Evolutionary conservation across 2,797 vertebrate species (phyloP), one percentile per base, ranked within the genome.

Genomic region (Fistularia tabacaria): DNA sequence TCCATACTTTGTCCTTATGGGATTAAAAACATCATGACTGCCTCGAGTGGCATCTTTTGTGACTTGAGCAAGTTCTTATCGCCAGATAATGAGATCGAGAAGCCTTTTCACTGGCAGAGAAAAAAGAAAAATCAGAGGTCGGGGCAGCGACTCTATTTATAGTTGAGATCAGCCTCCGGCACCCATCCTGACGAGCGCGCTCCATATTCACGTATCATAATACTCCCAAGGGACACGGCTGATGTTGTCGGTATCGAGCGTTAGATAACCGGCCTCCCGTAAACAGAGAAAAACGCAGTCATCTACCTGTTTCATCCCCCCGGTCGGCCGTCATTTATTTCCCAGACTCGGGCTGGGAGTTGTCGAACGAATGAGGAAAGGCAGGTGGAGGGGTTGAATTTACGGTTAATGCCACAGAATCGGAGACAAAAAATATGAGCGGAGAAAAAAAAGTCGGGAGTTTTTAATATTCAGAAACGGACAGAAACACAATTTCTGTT

Each of bases 401-500:
- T 49, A 70, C 49, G 48, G 10, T 11, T 14, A 73, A 71, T 54
- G 54, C 58, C 55, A 77, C 59, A 38, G 41, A 15, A 25, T 8
- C 11, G 53, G 43, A 62, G 61, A 67, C 39, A 69, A 62, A 73
- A 36, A n/a, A n/a, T n/a, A n/a, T n/a, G n/a, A n/a, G n/a, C n/a
- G n/a, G n/a, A n/a, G n/a, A n/a, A 82, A 81, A 70, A 64, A 57
- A 73, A 66, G 64, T 71, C 51, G 73, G 46, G 59, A 75, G 56
- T 71, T 73, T 68, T 81, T 65, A 71, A 80, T 73, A 64, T 79
- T 75, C 57, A 77, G 62, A 75, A n/a, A 68, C 64, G 49, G 49
- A 71, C 54, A 66, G 67, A 68, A 84, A 83, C 71, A 12, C 63
- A 25, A 87, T 81, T 87, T 88, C 71, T 83, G 57, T 71, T 77